Evolutionary conservation across 2,888 invertebrate genomes (phyloP).

Genomic region (Onchidella celtica): DNA sequence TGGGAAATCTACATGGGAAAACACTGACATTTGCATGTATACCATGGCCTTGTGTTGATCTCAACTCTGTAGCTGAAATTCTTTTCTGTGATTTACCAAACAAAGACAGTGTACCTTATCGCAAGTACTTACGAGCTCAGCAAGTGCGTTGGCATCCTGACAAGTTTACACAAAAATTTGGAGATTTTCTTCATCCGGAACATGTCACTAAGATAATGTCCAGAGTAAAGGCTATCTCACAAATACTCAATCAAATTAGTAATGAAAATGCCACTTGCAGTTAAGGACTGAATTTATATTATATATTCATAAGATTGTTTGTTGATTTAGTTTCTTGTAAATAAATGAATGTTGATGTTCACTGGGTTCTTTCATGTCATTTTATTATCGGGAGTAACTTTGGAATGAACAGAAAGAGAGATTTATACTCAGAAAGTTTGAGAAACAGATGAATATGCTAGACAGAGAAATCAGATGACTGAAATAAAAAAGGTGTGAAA

Average conservation of each 20-base stretch:
- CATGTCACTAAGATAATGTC: constrained; percentile 66
- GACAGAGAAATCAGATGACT: no score
- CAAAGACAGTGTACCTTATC: constrained; percentile 54
- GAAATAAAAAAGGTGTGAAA: no score
- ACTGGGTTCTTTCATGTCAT: no score
- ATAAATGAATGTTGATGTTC: no score
- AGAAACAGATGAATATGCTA: no score
- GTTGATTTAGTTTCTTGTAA: no score
- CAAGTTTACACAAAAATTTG: constrained; percentile 75
- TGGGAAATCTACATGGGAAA: constrained; percentile 46
- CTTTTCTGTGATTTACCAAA: constrained; percentile 66
- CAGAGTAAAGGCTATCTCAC: constrained; percentile 74
- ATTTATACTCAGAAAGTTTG: no score
- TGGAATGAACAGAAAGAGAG: no score
- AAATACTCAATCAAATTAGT: constrained; percentile 65
- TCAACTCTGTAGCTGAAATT: constrained; percentile 59
- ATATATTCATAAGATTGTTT: no score
- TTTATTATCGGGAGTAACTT: no score
- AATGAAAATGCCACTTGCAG: no score
- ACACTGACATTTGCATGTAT: constrained; percentile 64
- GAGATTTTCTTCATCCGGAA: constrained; percentile 56
- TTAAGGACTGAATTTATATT: no score
- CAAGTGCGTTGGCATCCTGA: constrained; percentile 78
- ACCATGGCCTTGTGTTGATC: constrained; percentile 70
- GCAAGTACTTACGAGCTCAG: constrained; percentile 70